A percentile compares a stretch with the other conserved stretches of the same genome.
Conservation (phyloP, 23 tunicate species). For the Styela clava region DNA sequence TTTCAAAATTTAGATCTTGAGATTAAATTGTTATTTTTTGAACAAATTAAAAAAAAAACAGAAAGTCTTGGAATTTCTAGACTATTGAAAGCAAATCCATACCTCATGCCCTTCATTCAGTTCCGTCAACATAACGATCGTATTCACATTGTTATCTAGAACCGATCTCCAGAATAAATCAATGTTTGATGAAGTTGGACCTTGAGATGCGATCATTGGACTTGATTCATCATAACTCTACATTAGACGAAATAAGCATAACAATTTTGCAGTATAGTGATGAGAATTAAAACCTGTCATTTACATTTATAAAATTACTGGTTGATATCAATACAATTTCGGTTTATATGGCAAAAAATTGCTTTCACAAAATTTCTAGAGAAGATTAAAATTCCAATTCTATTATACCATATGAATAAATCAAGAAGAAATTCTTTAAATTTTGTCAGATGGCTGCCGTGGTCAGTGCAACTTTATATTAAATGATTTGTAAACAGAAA, state of each 20-base stretch:
- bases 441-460: no score
- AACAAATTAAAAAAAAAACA: no score
- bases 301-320: not conserved
- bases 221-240: constrained; percentile 57
- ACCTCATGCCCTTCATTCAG: not conserved
- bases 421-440: no score
- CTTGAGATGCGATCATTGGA: constrained; percentile 61
- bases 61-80: not conserved
- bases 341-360: no score
- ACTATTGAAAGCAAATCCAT: not conserved
- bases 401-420: no score
- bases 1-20: no score
- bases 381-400: no score
- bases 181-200: constrained; percentile 38
- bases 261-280: not conserved
- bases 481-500: no score
- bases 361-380: no score
- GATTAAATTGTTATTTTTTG: no score
- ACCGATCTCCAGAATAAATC: constrained; percentile 80
- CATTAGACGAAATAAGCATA: not conserved
- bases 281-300: not conserved
- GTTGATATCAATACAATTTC: no score
- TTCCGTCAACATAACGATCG: constrained; percentile 43
- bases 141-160: constrained; percentile 62
- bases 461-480: no score